Conservation (phyloP, 2,888 invertebrate genomes). For the Biston stratarius region DNA sequence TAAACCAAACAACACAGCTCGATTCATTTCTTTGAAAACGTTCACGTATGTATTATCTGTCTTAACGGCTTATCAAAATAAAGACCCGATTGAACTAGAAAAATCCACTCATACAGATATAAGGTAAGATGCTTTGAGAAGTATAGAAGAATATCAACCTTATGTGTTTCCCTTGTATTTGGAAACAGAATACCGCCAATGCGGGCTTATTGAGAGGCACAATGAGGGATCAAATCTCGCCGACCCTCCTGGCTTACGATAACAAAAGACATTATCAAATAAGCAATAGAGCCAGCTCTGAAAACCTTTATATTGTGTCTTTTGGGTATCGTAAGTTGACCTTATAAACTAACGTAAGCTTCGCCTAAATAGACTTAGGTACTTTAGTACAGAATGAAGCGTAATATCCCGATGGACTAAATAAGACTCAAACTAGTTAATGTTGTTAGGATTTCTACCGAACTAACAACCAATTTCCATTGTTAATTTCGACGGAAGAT, state of each 20-base stretch:
- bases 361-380: slow-evolving; percentile 23
- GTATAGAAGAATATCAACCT: slow-evolving; percentile 28
- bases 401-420: slow-evolving; percentile 17
- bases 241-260: slow-evolving; percentile 59
- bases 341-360: slow-evolving; percentile 33
- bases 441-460: slow-evolving; percentile 12
- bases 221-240: slow-evolving; percentile 60
- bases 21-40: slow-evolving; percentile 12
- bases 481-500: slow-evolving; percentile 14
- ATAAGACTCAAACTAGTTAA: slow-evolving; percentile 22
- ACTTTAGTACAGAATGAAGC: slow-evolving; percentile 5
- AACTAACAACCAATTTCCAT: slow-evolving; percentile 15
- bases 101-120: slow-evolving; percentile 27
- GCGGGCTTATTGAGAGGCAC: slow-evolving; percentile 58
- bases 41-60: slow-evolving; percentile 15
- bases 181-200: slow-evolving; percentile 39
- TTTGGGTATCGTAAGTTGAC: slow-evolving; percentile 40
- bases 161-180: slow-evolving; percentile 31
- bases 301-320: slow-evolving; percentile 40
- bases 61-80: slow-evolving; percentile 30
- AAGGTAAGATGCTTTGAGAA: slow-evolving; percentile 21
- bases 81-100: slow-evolving; percentile 23
- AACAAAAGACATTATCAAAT: slow-evolving; percentile 66
- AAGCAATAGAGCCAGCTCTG: slow-evolving; percentile 52
- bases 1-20: background rate